phyloP scores from a whole-genome alignment of 2,113 vertebrate species.

The Laticauda colubrina region DNA sequence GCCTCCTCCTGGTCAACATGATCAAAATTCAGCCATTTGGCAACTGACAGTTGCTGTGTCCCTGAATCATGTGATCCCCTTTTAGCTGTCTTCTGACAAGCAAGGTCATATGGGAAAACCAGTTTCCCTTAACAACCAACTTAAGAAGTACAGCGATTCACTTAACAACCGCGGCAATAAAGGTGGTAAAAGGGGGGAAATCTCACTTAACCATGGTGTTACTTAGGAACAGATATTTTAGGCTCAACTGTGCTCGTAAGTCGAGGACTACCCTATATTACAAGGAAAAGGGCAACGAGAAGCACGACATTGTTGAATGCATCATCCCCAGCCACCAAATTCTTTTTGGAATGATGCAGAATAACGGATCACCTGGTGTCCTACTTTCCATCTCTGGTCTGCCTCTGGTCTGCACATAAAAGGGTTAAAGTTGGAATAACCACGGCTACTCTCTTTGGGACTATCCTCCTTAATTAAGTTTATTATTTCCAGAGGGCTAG shows the following conservation, averaged over 20 bases:
- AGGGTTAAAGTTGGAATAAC: too few relatives aligned
- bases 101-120: background rate
- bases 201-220: background rate
- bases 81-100: background rate
- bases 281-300: background rate
- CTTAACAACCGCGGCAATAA: background rate
- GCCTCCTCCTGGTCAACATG: background rate
- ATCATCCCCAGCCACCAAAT: background rate
- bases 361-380: background rate
- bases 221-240: background rate
- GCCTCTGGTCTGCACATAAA: background rate
- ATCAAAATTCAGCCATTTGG: background rate
- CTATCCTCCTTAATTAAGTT: background rate
- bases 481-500: background rate
- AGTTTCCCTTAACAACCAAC: background rate
- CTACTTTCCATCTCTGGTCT: background rate
- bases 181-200: background rate
- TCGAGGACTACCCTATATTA: background rate
- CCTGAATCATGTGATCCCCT: background rate
- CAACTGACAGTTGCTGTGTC: background rate
- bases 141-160: background rate
- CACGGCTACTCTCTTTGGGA: background rate
- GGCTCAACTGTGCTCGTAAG: background rate
- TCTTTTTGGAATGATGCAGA: background rate
- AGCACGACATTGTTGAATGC: background rate